Evolutionary conservation across 1,140 invertebrate genomes (phyloP).

Genomic region (Bacillus rossius): DNA sequence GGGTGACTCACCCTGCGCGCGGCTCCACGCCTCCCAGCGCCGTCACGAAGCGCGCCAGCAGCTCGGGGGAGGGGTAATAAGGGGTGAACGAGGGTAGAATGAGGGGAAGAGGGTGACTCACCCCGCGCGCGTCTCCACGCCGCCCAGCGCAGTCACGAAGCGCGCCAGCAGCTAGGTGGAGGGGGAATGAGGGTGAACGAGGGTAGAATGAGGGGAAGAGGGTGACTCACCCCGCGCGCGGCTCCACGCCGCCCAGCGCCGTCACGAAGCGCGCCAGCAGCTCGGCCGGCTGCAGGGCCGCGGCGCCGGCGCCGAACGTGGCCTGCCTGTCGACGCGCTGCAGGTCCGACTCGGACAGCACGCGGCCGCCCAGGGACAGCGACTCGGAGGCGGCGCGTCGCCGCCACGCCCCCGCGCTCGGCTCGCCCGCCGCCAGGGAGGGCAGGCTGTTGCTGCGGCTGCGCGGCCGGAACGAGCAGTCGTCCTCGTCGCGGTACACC

Average conservation of each 20-base stretch:
- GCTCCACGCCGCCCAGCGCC: constrained; percentile 48
- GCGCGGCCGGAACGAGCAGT: not conserved
- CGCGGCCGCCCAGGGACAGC: constrained; percentile 43
- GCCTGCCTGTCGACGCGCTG: constrained; percentile 68
- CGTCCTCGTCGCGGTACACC: constrained; percentile 22
- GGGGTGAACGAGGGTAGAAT: no score
- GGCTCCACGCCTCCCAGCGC: no score
- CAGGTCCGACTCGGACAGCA: constrained; percentile 68
- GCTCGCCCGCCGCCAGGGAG: constrained; percentile 16
- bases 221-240: no score
- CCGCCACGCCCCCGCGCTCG: not conserved
- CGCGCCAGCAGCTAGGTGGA: no score
- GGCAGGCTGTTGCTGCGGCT: constrained; percentile 25
- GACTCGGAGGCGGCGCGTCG: constrained; percentile 5
- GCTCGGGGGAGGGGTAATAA: no score
- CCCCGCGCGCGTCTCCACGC: no score
- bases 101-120: no score
- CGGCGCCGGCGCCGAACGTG: constrained; percentile 52
- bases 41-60: no score
- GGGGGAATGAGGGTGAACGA: no score
- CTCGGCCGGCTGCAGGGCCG: constrained; percentile 62
- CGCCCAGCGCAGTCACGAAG: no score
- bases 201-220: no score
- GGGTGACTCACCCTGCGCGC: no score
- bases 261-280: constrained; percentile 67